Evolutionary conservation across 2,113 vertebrate genomes (phyloP), one percentile per base, ranked within the genome.

Genomic region (Cisticola juncidis): DNA sequence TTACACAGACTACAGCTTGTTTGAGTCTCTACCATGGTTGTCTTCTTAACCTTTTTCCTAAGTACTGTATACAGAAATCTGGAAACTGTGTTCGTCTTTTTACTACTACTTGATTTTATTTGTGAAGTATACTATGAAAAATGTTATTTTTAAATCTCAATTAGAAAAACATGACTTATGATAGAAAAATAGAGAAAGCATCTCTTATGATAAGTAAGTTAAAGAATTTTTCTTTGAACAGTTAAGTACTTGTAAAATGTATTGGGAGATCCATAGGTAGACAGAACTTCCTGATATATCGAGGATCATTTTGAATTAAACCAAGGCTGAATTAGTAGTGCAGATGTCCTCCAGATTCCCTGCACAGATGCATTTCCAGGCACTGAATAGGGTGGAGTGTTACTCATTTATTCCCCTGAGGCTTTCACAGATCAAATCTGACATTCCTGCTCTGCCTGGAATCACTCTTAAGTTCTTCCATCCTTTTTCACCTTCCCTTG

Each of bases 141-240:
- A 58, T 17, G 6, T 35, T 54, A 17, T 36, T 93, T 58, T 66
- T 38, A 90, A 88, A 50, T 62, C 24, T 74, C 13, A 29, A 11
- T 65, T 26, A 0, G 14, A 33, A 60, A 44, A 12, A 2, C 3
- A 6, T 2, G 0, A 2, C 3, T 58, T 65, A 13, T 3, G 3
- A 16, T 68, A 81, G 70, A 53, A 81, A 81, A 74, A 40, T 31
- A 28, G 35, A 35, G 31, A 57, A 80, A 88, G 9, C 18, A 15
- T 72, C 35, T 72, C 31, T 57, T 65, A 18, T 6, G 9, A 23
- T 48, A 57, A 23, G 12, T 33, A 65, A 54, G n/a, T 74, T 70
- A 50, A 70, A 79, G n/a, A 40, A 12, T 31, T 92, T 71, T 80
- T 36, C 26, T 92, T 68, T 78, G 58, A 69, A 77, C 7, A 10